phyloP scores from a whole-genome alignment of 2,888 invertebrate genomes.

The Hirtodrosophila confusa region DNA sequence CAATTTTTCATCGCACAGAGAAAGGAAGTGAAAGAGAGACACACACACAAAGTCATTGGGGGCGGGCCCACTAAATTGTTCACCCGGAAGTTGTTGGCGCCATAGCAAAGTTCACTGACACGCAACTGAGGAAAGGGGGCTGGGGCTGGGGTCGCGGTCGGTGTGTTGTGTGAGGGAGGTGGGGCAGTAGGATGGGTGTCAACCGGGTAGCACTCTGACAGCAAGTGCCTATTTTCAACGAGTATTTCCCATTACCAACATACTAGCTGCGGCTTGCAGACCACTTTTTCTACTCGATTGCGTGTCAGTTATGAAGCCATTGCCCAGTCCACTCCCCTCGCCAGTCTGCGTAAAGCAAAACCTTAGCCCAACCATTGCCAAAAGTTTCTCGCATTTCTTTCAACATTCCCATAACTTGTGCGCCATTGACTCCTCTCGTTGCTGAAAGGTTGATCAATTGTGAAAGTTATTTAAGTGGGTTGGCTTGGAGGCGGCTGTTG shows the following conservation, averaged over 20 bases:
- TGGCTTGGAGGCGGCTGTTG: not conserved
- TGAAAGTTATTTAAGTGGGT: conserved; percentile 17
- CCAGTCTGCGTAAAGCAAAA: not conserved
- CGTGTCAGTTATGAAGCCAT: conserved; percentile 61
- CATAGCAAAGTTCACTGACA: conserved; percentile 60
- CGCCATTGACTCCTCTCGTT: conserved; percentile 68
- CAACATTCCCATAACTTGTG: conserved; percentile 28
- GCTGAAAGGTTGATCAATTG: conserved; percentile 60
- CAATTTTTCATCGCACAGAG: not conserved
- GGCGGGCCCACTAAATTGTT: conserved; percentile 32
- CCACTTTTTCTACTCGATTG: conserved; percentile 52
- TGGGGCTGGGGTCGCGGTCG: no score
- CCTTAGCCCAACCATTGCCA: no score
- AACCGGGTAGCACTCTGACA: not conserved
- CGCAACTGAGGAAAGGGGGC: conserved; percentile 27
- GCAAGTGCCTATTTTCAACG: conserved; percentile 30
- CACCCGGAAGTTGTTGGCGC: conserved; percentile 50
- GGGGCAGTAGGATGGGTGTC: no score
- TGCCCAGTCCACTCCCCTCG: not conserved
- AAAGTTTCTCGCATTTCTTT: not conserved
- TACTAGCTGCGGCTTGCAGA: conserved; percentile 20
- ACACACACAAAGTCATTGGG: conserved; percentile 10
- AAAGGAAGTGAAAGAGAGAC: no score
- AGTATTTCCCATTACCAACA: conserved; percentile 21
- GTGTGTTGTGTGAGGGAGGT: no score